Conservation (phyloP, 53 echinoderm and acorn worm species). For the Glandiceps talaboti region DNA sequence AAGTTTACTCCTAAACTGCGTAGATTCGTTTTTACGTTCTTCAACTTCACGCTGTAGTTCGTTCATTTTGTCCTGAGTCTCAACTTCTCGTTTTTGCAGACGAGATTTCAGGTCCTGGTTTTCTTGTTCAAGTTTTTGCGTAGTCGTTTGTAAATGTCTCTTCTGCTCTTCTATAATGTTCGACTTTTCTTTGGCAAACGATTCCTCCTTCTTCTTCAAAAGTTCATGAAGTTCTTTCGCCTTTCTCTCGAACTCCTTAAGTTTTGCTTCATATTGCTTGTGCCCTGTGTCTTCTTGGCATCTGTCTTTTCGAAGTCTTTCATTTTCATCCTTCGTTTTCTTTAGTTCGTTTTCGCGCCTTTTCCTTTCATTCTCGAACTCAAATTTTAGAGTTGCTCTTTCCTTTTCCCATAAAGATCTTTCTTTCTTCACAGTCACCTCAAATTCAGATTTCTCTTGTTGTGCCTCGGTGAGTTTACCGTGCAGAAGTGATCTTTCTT, state of each 20-base stretch:
- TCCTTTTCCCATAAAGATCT: slow-evolving; percentile 50
- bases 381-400: slow-evolving; percentile 17
- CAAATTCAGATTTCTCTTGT: slow-evolving; percentile 47
- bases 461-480: slow-evolving; percentile 49
- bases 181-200: slow-evolving; percentile 11
- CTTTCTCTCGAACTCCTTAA: slow-evolving; percentile 53
- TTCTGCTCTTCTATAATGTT: neutral
- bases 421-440: slow-evolving; percentile 59
- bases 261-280: slow-evolving; percentile 40
- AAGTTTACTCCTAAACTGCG: neutral
- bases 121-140: slow-evolving; percentile 21
- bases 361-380: slow-evolving; percentile 36
- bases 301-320: slow-evolving; percentile 19
- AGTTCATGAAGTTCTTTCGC: slow-evolving; percentile 58
- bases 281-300: slow-evolving; percentile 30
- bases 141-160: neutral
- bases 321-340: slow-evolving; percentile 23
- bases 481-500: slow-evolving; percentile 68
- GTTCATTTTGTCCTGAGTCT: slow-evolving; percentile 31
- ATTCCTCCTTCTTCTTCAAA: slow-evolving; percentile 19
- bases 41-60: slow-evolving; percentile 39
- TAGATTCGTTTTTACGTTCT: slow-evolving; percentile 28
- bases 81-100: slow-evolving; percentile 27
- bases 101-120: slow-evolving; percentile 37
- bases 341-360: slow-evolving; percentile 35